Evolutionary conservation across 2,888 invertebrate species (phyloP), one percentile per base, ranked within the genome.

Genomic region (Troides oblongomaculatus): DNA sequence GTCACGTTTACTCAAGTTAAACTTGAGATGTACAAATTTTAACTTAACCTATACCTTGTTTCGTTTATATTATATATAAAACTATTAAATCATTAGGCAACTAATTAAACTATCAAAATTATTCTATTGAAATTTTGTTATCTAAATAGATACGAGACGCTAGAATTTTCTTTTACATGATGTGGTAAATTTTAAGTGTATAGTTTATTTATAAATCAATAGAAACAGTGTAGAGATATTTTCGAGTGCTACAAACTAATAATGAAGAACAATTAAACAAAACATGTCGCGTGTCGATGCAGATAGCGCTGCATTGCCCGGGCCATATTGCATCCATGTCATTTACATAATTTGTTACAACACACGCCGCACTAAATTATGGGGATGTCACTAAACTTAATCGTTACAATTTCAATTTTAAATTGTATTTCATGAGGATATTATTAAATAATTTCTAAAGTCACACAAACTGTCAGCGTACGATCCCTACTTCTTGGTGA

Each of bases 311-410:
- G 79, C 87, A 86, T 84, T 89, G 88, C 86, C 86, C 87, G 86
- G 87, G 83, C 92, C 92, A 92, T 92, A 92, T 91, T 92, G 92
- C 90, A 84, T 83, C 82, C 87, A 83, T 84, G 81, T 83, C 86
- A 90, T 92, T 89, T 90, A 82, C 90, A 92, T 92, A 90, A 90
- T 90, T 70, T 88, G 84, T 84, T 81, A 80, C 82, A 81, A 80
- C 70, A 70, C 70, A 66, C 70, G 70, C 66, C 79, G 78, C 79
- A 77, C 77, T 76, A 75, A 74, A 70, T 74, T 69, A 71, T 64
- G 72, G 72, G 74, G 74, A 74, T 73, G 73, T 70, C 73, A 72
- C 74, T 69, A 72, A 70, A 75, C 75, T 77, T 76, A 76, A 76
- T 78, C 72, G 71, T 72, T 72, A 76, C 73, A 75, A 72, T 73